phyloP scores from a whole-genome alignment of 2,797 vertebrate species.

The Cuculus canorus region DNA sequence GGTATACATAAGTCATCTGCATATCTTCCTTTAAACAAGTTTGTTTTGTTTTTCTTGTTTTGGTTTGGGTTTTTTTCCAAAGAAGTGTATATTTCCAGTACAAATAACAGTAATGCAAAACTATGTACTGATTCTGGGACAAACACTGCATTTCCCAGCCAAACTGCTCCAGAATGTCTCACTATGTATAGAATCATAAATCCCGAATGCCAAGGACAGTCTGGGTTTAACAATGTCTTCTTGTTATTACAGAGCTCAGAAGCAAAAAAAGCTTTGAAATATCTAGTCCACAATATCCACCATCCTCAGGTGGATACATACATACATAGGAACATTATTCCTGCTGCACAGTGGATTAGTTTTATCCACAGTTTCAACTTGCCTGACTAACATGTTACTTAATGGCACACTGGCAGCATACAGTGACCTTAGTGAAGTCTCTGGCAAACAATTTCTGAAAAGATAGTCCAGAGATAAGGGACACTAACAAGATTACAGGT shows the following conservation, averaged over 20 bases:
- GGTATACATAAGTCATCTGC: neutral
- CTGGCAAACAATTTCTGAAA: neutral
- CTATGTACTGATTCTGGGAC: too few species aligned
- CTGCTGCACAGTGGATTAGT: neutral
- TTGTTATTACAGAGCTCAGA: neutral
- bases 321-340: neutral
- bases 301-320: neutral
- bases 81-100: neutral
- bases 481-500: neutral
- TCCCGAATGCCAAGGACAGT: neutral
- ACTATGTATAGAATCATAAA: neutral
- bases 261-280: neutral
- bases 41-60: rapidly evolving
- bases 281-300: neutral
- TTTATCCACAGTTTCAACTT: neutral
- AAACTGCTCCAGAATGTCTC: neutral
- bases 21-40: neutral
- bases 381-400: neutral
- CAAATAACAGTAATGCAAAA: neutral
- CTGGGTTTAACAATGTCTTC: neutral
- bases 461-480: neutral
- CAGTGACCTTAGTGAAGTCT: neutral
- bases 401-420: neutral
- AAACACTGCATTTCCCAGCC: neutral
- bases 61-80: neutral